These are phyloP conservation scores for Drosophila paramelanica DNA, from an alignment of 2,888 invertebrate genomes.

Conservation along the genomic window DNA sequence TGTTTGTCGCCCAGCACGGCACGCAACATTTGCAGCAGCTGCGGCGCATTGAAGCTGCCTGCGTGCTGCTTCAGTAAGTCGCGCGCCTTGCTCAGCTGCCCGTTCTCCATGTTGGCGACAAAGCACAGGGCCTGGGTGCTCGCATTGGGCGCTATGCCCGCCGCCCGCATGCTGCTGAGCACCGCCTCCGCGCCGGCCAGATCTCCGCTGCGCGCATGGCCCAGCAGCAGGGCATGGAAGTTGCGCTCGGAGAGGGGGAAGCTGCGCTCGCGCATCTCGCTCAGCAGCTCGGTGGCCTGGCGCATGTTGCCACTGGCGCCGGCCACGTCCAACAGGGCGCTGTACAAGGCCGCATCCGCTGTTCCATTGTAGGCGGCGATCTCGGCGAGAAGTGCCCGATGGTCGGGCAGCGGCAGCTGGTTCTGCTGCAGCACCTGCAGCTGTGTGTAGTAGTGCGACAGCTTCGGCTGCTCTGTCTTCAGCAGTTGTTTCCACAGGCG, in stretches of 20 bases:
- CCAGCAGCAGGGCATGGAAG: constrained; percentile 87
- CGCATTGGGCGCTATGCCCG: constrained; percentile 85
- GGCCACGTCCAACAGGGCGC: constrained; percentile 86
- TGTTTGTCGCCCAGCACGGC: constrained; percentile 18
- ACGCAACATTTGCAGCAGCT: constrained; percentile 73
- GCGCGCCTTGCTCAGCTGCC: constrained; percentile 78
- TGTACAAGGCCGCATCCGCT: constrained; percentile 85
- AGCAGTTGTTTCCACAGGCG: constrained; percentile 86
- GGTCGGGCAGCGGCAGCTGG: constrained; percentile 84
- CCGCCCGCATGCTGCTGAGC: constrained; percentile 87
- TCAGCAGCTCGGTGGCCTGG: constrained; percentile 86
- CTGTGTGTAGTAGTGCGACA: constrained; percentile 86
- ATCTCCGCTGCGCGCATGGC: constrained; percentile 85
- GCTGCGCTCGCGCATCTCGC: constrained; percentile 87
- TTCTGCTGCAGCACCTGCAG: constrained; percentile 88
- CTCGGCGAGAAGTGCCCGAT: constrained; percentile 64
- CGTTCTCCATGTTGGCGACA: constrained; percentile 86
- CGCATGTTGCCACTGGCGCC: constrained; percentile 87
- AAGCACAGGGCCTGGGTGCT: constrained; percentile 86
- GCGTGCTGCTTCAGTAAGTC: constrained; percentile 64
- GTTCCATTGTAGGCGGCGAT: constrained; percentile 84
- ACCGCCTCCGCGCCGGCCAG: constrained; percentile 86
- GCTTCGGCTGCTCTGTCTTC: constrained; percentile 69
- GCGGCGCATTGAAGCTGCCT: constrained; percentile 63
- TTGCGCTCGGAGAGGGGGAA: constrained; percentile 87